Percentiles rank a stretch among this genome's conserved stretches.
Conservation (phyloP, 2,797 vertebrate species). For the Fistularia commersonii region DNA sequence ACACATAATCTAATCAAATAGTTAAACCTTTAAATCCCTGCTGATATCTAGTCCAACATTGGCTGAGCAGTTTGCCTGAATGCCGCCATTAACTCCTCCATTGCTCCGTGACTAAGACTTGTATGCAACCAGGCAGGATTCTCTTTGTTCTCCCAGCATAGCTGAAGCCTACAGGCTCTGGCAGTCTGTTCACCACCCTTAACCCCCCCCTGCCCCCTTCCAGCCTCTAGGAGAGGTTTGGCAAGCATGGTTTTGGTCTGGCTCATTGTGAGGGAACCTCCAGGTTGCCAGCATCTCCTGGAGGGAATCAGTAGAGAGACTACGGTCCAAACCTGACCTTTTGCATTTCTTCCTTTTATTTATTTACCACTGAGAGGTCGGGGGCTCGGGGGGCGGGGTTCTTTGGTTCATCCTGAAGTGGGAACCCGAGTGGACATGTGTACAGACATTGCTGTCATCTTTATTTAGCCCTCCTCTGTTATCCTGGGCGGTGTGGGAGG, state of each 20-base stretch:
- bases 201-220: conserved; percentile 19
- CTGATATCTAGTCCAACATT: conserved; percentile 5
- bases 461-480: conserved; percentile 56
- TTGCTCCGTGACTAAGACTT: conserved; percentile 11
- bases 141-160: conserved; percentile 47
- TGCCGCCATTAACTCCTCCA: conserved; percentile 15
- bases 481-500: conserved; percentile 45
- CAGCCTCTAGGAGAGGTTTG: conserved; percentile 29
- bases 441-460: conserved; percentile 65
- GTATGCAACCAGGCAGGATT: conserved; percentile 33
- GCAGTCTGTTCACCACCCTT: conserved; percentile 41
- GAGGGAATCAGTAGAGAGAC: conserved; percentile 29
- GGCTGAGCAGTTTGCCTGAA: conserved; percentile 13
- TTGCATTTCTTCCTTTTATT: conserved; percentile 23
- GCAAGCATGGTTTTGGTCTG: conserved; percentile 17
- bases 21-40: conserved; percentile 13
- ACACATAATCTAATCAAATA: conserved; percentile 1
- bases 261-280: conserved; percentile 47
- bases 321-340: conserved; percentile 55
- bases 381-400: neutral
- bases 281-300: conserved; percentile 50
- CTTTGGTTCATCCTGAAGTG: conserved; percentile 36
- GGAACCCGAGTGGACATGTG: conserved; percentile 44
- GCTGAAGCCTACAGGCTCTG: conserved; percentile 40
- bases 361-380: conserved; percentile 31